phyloP scores from a whole-genome alignment of 53 echinoderm and acorn worm genomes.

The Temnopleurus reevesii region DNA sequence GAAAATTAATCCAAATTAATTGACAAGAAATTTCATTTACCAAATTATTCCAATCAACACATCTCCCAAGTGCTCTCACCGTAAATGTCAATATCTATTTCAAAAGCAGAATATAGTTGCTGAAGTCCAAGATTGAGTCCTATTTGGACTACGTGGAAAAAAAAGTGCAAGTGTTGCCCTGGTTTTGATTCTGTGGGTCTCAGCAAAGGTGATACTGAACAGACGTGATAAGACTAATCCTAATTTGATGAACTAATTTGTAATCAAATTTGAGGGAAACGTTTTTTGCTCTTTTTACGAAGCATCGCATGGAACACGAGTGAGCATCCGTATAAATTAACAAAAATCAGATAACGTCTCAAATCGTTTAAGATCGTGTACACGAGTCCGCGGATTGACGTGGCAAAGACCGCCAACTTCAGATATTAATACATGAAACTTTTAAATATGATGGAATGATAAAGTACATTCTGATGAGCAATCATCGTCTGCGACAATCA shows the following conservation, averaged over 20 bases:
- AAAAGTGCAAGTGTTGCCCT: slow-evolving; percentile 18
- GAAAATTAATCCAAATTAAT: slow-evolving; percentile 53
- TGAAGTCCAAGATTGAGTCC: slow-evolving; percentile 7
- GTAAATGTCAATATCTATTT: slow-evolving; percentile 1
- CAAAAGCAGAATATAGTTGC: too few relatives aligned
- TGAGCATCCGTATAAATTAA: slow-evolving; percentile 54
- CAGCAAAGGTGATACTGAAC: slow-evolving; percentile 20
- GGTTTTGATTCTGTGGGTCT: background rate
- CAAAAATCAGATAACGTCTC: slow-evolving; percentile 31
- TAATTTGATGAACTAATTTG: slow-evolving; percentile 60
- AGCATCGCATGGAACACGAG: slow-evolving; percentile 23
- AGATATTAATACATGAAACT: slow-evolving; percentile 25
- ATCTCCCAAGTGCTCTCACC: background rate
- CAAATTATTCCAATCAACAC: background rate
- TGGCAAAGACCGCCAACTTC: slow-evolving; percentile 39
- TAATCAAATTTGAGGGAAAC: slow-evolving; percentile 44
- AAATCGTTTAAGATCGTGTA: background rate
- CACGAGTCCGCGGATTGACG: background rate
- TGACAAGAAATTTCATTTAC: slow-evolving; percentile 49
- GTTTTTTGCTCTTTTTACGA: slow-evolving; percentile 7
- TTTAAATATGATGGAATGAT: background rate
- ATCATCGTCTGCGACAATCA: background rate
- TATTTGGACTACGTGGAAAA: slow-evolving; percentile 4
- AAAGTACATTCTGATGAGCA: background rate
- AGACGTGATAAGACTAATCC: slow-evolving; percentile 59